Percentiles rank a stretch among this genome's conserved stretches.
Evolutionary conservation across 2,888 invertebrate genomes (phyloP).

Genomic region (Conomelus anceps): DNA sequence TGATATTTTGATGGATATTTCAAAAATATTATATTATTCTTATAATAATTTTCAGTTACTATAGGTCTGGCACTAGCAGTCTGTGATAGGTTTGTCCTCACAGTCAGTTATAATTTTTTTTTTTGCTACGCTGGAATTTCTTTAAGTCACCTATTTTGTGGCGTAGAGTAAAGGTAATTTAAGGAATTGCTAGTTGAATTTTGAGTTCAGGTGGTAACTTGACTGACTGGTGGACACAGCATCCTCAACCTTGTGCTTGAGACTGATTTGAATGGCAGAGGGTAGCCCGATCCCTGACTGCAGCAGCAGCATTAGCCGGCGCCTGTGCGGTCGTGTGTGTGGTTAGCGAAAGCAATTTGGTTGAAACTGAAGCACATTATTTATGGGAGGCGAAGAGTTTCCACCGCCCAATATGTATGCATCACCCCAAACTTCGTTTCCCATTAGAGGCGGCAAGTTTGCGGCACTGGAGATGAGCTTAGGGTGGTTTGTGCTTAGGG

Average conservation of each 20-base stretch:
- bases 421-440: constrained; percentile 12
- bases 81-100: too few species aligned
- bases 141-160: too few species aligned
- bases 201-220: not conserved
- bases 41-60: too few species aligned
- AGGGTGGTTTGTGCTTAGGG: not conserved
- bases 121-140: too few species aligned
- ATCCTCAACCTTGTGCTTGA: not conserved
- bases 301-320: too few species aligned
- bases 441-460: constrained; percentile 9
- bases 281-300: not conserved
- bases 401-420: constrained; percentile 11
- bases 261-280: not conserved
- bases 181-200: too few species aligned
- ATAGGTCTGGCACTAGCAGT: too few species aligned
- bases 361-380: constrained; percentile 9
- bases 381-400: constrained; percentile 5
- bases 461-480: not conserved
- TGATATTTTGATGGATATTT: too few species aligned
- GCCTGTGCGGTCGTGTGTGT: not conserved
- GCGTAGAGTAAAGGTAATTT: too few species aligned
- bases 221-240: not conserved
- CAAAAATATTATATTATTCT: too few species aligned
- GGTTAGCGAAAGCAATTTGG: constrained; percentile 11
- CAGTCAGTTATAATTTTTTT: too few species aligned